These are phyloP conservation scores for Calcarius lapponicus DNA, from an alignment of 2,797 vertebrate species.

Conservation along the genomic window DNA sequence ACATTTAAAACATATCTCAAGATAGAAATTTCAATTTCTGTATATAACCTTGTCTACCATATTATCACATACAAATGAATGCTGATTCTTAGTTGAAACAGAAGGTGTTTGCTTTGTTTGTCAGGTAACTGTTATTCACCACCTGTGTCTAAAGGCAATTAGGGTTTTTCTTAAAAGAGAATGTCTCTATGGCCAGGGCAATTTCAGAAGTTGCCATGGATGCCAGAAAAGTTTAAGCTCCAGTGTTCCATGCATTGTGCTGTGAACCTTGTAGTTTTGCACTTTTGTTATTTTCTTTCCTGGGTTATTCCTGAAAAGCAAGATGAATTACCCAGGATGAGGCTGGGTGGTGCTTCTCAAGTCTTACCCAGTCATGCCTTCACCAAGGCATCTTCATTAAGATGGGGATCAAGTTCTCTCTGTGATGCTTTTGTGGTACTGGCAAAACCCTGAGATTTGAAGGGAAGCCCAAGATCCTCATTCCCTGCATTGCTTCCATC, in stretches of 20 bases:
- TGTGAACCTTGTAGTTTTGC: not conserved
- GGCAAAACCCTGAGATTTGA: not conserved
- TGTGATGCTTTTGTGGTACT: not conserved
- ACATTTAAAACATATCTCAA: not conserved
- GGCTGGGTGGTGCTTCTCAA: not conserved
- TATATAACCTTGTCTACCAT: not conserved
- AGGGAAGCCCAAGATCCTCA: not conserved
- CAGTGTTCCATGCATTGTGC: not conserved
- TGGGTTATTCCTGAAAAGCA: not conserved
- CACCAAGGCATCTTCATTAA: not conserved
- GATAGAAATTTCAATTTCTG: not conserved
- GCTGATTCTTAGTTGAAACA: not conserved
- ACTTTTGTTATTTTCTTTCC: not conserved
- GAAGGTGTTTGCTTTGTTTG: not conserved
- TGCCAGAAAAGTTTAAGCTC: not conserved
- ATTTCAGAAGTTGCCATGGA: not conserved
- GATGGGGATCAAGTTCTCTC: fast-evolving
- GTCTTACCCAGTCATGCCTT: not conserved
- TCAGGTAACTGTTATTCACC: not conserved
- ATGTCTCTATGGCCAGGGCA: not conserved
- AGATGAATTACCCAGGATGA: not conserved
- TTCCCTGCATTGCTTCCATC: not conserved
- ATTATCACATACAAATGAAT: not conserved
- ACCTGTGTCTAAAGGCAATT: not conserved
- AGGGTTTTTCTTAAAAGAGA: not conserved